Base-by-base conservation (phyloP, 30 jellyfish, hydroid and myxozoan genomes). In the Cassiopea xamachana region DNA sequence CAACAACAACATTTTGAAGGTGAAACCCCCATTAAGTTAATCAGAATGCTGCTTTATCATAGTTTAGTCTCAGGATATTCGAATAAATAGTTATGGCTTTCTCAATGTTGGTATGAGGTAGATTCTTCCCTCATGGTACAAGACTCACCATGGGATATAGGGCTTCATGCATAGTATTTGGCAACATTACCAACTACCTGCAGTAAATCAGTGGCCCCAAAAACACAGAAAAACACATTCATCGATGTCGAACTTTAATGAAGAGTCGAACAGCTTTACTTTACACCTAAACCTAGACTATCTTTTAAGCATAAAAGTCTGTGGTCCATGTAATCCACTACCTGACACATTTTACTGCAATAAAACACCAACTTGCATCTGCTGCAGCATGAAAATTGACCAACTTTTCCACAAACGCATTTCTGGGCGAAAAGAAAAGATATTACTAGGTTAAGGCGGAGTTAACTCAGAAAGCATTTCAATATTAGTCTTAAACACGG, bases 351-450 rank as follows among this genome's bases (percentile, higher is more conserved):
- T 58, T 79, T 88, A 72, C 95, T 69, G 82, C 95, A 88, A 58
- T 88, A 88, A 79, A 67, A 88, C 81, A 39, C 60, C 43, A 59
- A 49, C 2, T 59, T 68, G 77, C 95, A 88, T 48, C 62, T 59
- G 39, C 90, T 74, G 76, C 95, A 88, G 71, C 90, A 88, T 19
- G 90, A 79, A 72, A 88, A 84, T 48, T 78, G 95, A 70, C 95
- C 95, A 88, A 88, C 95, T 68, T 64, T 88, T 45, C 95, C 95
- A 61, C 95, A 88, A 67, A 69, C 73, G 82, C 95, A 88, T 69
- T 77, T 82, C 95, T 88, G 69, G 13, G 1, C n/a, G 15, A 60
- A 58, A 51, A 59, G 16, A 59, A 0, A 27, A 5, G 27, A 1
- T 13, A 48, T 27, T 1, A 48, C 19, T 39, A 7, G 71, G 39